These are phyloP conservation scores for Ochropleura plecta DNA, from an alignment of 2,888 invertebrate genomes.

Conservation along the genomic window DNA sequence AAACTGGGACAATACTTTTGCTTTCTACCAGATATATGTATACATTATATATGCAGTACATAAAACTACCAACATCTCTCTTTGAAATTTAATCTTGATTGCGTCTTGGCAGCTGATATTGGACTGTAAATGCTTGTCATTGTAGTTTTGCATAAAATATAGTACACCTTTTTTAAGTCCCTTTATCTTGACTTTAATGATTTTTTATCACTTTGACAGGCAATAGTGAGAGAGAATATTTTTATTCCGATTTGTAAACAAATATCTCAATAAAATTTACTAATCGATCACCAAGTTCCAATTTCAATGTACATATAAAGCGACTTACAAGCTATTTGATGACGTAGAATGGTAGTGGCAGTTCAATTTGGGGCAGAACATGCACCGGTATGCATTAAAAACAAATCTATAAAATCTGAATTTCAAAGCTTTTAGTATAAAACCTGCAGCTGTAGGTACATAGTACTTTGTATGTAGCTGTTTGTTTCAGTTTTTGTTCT, in stretches of 20 bases:
- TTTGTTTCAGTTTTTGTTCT: background rate
- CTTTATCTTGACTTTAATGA: constrained; percentile 1
- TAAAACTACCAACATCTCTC: background rate
- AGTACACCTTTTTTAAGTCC: background rate
- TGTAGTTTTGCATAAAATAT: background rate
- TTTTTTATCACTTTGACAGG: background rate
- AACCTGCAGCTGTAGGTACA: background rate
- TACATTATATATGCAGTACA: background rate
- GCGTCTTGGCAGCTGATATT: constrained; percentile 22
- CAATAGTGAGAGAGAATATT: background rate
- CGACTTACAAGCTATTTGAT: constrained; percentile 23
- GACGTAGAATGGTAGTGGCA: constrained; percentile 7
- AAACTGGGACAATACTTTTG: background rate
- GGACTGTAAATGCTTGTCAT: constrained; percentile 1
- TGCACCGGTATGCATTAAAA: constrained; percentile 7
- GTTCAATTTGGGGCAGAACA: constrained; percentile 15
- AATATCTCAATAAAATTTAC: constrained; percentile 12
- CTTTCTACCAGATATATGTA: background rate
- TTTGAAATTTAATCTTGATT: constrained; percentile 34
- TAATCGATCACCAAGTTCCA: background rate
- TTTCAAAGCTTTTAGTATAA: background rate
- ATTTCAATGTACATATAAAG: constrained; percentile 38
- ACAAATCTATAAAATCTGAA: constrained; percentile 32
- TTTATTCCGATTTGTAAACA: background rate
- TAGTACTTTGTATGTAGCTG: background rate